Percentiles rank a stretch among this genome's conserved stretches.
phyloP scores from a whole-genome alignment of 1,140 invertebrate genomes.

The Drosophila gunungcola region DNA sequence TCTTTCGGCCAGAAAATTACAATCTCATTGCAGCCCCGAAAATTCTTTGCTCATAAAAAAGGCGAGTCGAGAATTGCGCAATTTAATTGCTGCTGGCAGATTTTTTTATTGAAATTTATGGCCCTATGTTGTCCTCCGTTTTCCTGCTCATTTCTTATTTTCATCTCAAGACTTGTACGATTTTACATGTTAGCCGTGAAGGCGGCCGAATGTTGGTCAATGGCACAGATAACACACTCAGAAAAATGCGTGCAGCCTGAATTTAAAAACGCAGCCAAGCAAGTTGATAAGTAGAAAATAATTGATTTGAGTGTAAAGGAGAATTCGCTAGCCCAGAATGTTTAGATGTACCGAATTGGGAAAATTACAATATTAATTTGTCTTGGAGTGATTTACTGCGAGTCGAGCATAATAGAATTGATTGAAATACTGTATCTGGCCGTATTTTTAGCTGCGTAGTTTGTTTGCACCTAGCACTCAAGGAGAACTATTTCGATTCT shows the following conservation, averaged over 20 bases:
- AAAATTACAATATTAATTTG: slow-evolving; percentile 53
- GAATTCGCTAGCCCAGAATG: not conserved
- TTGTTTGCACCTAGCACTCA: slow-evolving; percentile 44
- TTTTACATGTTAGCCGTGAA: slow-evolving; percentile 29
- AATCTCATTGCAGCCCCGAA: slow-evolving; percentile 17
- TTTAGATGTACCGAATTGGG: slow-evolving; percentile 8
- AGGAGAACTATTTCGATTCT: slow-evolving; percentile 50
- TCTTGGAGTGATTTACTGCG: slow-evolving; percentile 48
- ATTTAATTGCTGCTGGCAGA: slow-evolving; percentile 74
- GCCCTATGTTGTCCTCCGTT: slow-evolving; percentile 70
- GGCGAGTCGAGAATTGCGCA: slow-evolving; percentile 49
- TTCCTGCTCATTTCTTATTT: slow-evolving; percentile 24
- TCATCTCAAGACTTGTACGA: slow-evolving; percentile 4
- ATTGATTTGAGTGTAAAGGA: slow-evolving; percentile 12
- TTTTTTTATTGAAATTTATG: slow-evolving; percentile 78
- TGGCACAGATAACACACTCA: slow-evolving; percentile 39
- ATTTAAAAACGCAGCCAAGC: no score
- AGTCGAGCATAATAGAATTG: slow-evolving; percentile 38
- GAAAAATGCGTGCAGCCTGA: no score
- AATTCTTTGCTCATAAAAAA: slow-evolving; percentile 23
- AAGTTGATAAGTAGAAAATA: no score
- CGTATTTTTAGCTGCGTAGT: slow-evolving; percentile 29
- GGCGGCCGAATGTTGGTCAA: slow-evolving; percentile 68
- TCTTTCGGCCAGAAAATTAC: slow-evolving; percentile 24
- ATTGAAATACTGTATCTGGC: slow-evolving; percentile 26